phyloP scores from a whole-genome alignment of 2,888 invertebrate genomes.

The Dendrolimus houi region DNA sequence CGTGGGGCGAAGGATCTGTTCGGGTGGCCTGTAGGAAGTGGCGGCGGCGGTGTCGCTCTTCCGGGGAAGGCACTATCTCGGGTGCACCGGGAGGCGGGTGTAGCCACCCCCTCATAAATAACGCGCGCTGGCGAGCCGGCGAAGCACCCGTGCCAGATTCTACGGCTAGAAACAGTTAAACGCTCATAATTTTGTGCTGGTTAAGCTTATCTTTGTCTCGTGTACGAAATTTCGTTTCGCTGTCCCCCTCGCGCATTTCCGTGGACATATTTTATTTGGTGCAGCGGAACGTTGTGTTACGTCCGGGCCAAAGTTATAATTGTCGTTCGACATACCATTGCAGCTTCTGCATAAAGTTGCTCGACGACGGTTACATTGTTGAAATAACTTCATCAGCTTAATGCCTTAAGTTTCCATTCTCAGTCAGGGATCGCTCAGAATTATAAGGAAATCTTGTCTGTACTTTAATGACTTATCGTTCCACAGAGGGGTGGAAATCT shows the following conservation, averaged over 20 bases:
- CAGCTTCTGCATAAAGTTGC: slow-evolving; percentile 67
- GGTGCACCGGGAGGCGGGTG: slow-evolving; percentile 52
- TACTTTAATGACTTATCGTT: background rate
- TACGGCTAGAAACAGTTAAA: slow-evolving; percentile 77
- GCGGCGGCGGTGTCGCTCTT: slow-evolving; percentile 54
- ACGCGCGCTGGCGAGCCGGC: slow-evolving; percentile 75
- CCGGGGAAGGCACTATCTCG: slow-evolving; percentile 73
- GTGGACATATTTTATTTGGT: slow-evolving; percentile 73
- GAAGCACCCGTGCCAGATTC: slow-evolving; percentile 76
- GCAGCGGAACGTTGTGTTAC: slow-evolving; percentile 57
- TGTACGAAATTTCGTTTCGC: slow-evolving; percentile 68
- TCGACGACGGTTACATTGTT: slow-evolving; percentile 61
- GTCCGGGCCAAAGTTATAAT: slow-evolving; percentile 72
- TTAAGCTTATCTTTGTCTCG: slow-evolving; percentile 76
- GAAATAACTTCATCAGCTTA: slow-evolving; percentile 63
- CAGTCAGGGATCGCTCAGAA: slow-evolving; percentile 2
- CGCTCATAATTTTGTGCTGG: slow-evolving; percentile 76
- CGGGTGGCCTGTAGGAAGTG: slow-evolving; percentile 25
- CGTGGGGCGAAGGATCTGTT: slow-evolving; percentile 16
- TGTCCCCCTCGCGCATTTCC: slow-evolving; percentile 64
- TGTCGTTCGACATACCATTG: slow-evolving; percentile 72
- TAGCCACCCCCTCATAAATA: slow-evolving; percentile 71
- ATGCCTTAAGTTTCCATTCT: slow-evolving; percentile 52
- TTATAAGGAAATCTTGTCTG: slow-evolving; percentile 10
- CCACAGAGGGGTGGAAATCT: background rate